Conservation (phyloP, 2,888 invertebrate species). For the Parnassius smintheus region DNA sequence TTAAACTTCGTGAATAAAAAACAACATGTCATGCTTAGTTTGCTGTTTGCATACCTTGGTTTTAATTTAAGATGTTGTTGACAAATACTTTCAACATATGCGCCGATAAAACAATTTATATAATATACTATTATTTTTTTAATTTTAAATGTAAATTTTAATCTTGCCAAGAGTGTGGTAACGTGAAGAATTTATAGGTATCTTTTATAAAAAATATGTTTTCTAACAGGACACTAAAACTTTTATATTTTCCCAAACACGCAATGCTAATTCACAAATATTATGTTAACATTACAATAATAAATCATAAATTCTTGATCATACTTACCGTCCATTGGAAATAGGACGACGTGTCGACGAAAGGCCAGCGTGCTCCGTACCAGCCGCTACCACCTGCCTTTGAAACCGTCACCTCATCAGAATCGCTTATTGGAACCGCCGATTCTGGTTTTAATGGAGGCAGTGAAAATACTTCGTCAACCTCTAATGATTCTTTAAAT, state of each 20-base stretch:
- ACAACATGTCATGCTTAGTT: too few species aligned
- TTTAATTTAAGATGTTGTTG: too few species aligned
- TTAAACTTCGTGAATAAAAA: too few species aligned
- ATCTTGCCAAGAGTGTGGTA: too few species aligned
- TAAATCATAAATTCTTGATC: conserved; percentile 1
- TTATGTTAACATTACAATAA: conserved; percentile 6
- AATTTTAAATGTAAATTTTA: too few species aligned
- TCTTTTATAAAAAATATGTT: neutral
- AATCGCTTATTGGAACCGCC: conserved; percentile 48
- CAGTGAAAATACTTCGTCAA: conserved; percentile 71
- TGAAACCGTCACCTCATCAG: conserved; percentile 70
- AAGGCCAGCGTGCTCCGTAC: conserved; percentile 84
- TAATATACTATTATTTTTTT: too few species aligned
- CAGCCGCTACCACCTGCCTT: conserved; percentile 74
- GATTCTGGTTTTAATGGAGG: conserved; percentile 66
- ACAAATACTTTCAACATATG: too few species aligned
- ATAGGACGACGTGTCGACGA: conserved; percentile 83
- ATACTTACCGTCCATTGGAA: conserved; percentile 84
- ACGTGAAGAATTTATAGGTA: too few species aligned
- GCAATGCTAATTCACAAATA: conserved; percentile 29
- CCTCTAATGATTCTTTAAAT: conserved; percentile 70
- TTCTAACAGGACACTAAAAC: neutral
- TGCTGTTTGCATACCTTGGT: too few species aligned
- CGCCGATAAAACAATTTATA: too few species aligned
- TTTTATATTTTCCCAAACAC: conserved; percentile 27